Evolutionary conservation across 2,113 vertebrate species (phyloP).

Genomic region (Peucedramus taeniatus): DNA sequence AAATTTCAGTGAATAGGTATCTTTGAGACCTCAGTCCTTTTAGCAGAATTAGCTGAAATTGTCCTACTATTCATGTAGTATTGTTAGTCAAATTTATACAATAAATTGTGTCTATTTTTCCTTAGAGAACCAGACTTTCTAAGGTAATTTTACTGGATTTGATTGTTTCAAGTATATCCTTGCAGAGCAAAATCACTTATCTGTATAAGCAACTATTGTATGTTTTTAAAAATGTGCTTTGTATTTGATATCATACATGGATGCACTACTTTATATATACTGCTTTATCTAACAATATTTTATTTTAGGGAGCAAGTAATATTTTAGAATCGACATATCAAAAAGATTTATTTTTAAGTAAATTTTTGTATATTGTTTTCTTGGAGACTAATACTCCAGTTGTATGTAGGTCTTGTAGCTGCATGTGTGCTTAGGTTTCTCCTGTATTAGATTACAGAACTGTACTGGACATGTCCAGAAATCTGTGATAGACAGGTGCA

Average conservation of each 20-base stretch:
- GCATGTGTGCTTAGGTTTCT: not conserved
- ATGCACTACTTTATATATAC: not conserved
- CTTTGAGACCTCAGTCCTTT: not conserved
- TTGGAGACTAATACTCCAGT: not conserved
- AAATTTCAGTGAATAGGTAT: not conserved
- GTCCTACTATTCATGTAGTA: not conserved
- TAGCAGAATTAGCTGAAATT: not conserved
- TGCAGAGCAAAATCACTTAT: not conserved
- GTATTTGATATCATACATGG: not conserved
- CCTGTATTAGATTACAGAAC: conserved; percentile 25
- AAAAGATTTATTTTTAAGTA: not conserved
- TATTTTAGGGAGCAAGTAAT: not conserved
- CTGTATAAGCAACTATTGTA: not conserved
- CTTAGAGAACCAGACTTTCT: not conserved
- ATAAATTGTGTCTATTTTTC: not conserved
- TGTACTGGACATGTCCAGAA: not conserved
- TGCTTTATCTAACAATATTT: not conserved
- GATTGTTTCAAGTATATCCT: not conserved
- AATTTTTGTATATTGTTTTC: not conserved
- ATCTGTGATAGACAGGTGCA: conserved; percentile 42
- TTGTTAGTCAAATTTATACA: not conserved
- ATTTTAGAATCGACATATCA: not conserved
- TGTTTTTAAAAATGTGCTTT: not conserved
- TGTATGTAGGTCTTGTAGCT: not conserved
- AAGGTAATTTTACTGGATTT: not conserved